Conservation (phyloP, 2,113 vertebrate genomes). For the Axis porcinus region DNA sequence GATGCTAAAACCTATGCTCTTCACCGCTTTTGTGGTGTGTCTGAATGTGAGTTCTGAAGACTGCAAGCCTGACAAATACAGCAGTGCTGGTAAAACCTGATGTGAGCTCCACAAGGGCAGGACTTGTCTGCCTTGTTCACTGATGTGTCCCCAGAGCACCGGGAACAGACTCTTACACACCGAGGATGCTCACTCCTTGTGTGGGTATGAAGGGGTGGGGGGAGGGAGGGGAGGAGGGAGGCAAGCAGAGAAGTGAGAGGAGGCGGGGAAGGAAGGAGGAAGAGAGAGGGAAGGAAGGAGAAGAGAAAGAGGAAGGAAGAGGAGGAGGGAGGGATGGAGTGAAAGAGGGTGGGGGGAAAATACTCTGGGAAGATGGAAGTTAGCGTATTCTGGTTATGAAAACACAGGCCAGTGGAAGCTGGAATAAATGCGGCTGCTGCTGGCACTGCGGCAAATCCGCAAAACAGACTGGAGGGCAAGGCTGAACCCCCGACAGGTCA, state of each 20-base stretch:
- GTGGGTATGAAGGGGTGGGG: too few species aligned
- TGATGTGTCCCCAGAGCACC: neutral
- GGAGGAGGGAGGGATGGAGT: too few species aligned
- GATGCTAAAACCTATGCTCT: neutral
- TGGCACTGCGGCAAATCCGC: fast-evolving
- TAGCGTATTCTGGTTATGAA: neutral
- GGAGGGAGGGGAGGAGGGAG: neutral
- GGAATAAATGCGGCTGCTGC: neutral
- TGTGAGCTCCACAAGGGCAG: too few species aligned
- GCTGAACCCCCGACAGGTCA: neutral
- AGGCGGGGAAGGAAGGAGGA: fast-evolving
- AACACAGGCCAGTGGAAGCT: neutral
- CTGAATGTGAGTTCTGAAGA: neutral
- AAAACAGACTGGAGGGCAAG: neutral
- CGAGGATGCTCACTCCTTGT: neutral
- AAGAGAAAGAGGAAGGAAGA: neutral
- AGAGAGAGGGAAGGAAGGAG: too few species aligned
- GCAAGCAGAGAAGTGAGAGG: neutral
- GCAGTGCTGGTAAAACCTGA: fast-evolving
- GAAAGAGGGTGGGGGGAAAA: too few species aligned
- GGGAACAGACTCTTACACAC: too few species aligned
- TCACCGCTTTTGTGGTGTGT: neutral
- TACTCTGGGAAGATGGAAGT: neutral
- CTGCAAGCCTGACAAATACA: neutral
- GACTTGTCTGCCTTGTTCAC: neutral